Percentiles rank a stretch among this genome's conserved stretches.
Conservation (phyloP, 1,140 invertebrate species). For the Lucilia cuprina region DNA sequence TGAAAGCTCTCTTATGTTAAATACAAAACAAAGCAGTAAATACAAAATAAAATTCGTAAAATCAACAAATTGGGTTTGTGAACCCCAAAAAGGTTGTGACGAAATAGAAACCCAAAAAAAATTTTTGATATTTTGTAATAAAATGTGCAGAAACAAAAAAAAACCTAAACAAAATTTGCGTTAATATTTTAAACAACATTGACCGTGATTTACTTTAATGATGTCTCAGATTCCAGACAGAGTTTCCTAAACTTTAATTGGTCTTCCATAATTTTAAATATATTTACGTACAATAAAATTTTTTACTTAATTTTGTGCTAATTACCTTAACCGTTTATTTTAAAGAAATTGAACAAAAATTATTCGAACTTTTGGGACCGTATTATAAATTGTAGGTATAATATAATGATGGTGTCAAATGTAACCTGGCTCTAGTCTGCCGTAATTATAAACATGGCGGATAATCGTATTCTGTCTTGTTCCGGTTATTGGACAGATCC, state of each 20-base stretch:
- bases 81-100: not conserved
- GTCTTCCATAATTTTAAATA: not conserved
- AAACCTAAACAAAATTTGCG: not conserved
- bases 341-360: no score
- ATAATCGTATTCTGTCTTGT: no score
- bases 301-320: no score
- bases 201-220: not conserved
- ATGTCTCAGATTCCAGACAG: not conserved
- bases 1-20: not conserved
- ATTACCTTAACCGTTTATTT: no score
- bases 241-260: not conserved
- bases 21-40: not conserved
- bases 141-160: not conserved
- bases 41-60: no score
- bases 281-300: no score
- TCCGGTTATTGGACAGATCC: no score
- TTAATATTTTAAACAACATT: not conserved
- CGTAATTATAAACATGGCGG: no score
- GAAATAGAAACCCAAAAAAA: not conserved
- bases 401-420: no score
- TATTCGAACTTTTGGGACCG: no score
- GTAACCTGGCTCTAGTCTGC: no score
- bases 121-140: not conserved
- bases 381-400: no score
- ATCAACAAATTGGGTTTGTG: not conserved